phyloP scores from a whole-genome alignment of 2,888 invertebrate genomes.

The Latrodectus elegans region DNA sequence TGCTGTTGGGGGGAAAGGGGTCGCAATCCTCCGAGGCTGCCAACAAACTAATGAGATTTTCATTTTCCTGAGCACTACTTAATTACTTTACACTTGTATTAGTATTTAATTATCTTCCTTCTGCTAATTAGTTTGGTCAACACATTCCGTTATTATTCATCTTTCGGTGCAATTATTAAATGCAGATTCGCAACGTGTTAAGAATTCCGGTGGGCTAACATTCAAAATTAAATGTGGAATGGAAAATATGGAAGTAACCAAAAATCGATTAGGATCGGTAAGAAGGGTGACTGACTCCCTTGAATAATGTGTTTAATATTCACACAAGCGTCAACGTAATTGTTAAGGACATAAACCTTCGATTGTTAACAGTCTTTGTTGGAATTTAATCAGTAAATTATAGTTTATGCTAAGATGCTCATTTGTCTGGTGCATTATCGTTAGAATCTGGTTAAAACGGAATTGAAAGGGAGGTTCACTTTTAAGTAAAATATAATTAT shows the following conservation, averaged over 20 bases:
- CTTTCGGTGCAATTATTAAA: slow-evolving; percentile 47
- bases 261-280: too few relatives aligned
- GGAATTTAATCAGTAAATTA: too few relatives aligned
- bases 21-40: slow-evolving; percentile 1
- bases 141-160: slow-evolving; percentile 43
- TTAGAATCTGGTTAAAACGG: too few relatives aligned
- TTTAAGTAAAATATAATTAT: too few relatives aligned
- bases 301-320: too few relatives aligned
- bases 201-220: slow-evolving; percentile 16
- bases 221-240: slow-evolving; percentile 23
- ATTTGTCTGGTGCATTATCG: too few relatives aligned
- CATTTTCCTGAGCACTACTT: slow-evolving; percentile 54
- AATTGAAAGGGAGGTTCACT: too few relatives aligned
- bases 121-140: slow-evolving; percentile 61
- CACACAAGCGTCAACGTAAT: too few relatives aligned
- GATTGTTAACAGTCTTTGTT: too few relatives aligned
- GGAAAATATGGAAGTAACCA: background rate
- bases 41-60: slow-evolving; percentile 59
- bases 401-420: too few relatives aligned
- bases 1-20: slow-evolving; percentile 6
- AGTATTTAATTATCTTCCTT: slow-evolving; percentile 57
- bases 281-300: too few relatives aligned
- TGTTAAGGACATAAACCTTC: too few relatives aligned
- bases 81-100: slow-evolving; percentile 57
- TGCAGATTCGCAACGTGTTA: slow-evolving; percentile 25